Evolutionary conservation across 1,140 invertebrate species (phyloP).

Genomic region (Cepaea nemoralis): DNA sequence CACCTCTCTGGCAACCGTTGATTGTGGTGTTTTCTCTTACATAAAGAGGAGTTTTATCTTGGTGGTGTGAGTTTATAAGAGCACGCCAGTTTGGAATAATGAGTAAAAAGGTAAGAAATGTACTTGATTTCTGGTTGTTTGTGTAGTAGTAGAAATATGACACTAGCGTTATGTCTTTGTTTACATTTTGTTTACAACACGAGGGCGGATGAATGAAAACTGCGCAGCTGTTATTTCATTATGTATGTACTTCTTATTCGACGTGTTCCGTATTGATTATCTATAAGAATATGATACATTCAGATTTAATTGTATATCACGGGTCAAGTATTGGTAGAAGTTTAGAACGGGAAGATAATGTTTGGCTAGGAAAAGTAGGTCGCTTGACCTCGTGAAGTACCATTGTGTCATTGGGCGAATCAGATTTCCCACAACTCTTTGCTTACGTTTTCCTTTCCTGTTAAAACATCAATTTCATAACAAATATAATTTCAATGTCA

Average conservation of each 20-base stretch:
- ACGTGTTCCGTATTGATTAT: neutral
- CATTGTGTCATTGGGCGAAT: constrained; percentile 45
- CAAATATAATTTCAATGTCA: neutral
- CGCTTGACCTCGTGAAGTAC: constrained; percentile 46
- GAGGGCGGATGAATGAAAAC: constrained; percentile 41
- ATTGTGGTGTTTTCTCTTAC: neutral
- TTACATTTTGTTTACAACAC: constrained; percentile 58
- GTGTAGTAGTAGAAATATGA: neutral
- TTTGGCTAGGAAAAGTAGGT: constrained; percentile 41
- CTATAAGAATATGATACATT: neutral
- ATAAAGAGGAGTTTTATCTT: neutral
- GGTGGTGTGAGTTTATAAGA: neutral
- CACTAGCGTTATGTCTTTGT: constrained; percentile 50
- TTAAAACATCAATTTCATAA: neutral
- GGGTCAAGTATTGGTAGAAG: neutral
- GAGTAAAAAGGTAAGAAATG: constrained; percentile 60
- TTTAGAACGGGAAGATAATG: too few relatives aligned
- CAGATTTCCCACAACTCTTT: constrained; percentile 43
- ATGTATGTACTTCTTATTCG: neutral
- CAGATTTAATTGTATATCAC: neutral
- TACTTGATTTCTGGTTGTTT: neutral
- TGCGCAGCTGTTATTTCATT: constrained; percentile 34
- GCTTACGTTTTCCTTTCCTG: constrained; percentile 29
- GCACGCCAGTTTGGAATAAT: constrained; percentile 43
- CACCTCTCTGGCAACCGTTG: constrained; percentile 18